A percentile compares a stretch with the other conserved stretches of the same genome.
Conservation (phyloP, 2,113 vertebrate species). For the Tetraodon nigroviridis region DNA sequence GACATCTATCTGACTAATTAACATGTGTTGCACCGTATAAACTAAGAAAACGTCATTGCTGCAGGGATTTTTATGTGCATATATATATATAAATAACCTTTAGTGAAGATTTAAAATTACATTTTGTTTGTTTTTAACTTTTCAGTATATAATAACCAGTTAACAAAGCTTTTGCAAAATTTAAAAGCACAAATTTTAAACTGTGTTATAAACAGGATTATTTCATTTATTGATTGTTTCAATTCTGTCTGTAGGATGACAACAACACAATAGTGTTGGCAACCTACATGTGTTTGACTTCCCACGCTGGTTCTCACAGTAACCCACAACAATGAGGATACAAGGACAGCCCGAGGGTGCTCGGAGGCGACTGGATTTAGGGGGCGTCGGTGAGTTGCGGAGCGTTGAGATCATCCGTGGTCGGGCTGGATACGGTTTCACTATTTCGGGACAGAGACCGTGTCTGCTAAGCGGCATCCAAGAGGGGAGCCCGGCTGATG, state of each 20-base stretch:
- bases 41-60: background rate
- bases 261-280: slow-evolving; percentile 51
- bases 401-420: slow-evolving; percentile 85
- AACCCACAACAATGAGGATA: slow-evolving; percentile 77
- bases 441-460: slow-evolving; percentile 87
- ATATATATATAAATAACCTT: too few relatives aligned
- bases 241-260: slow-evolving; percentile 44
- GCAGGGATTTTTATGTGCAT: too few relatives aligned
- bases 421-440: slow-evolving; percentile 90
- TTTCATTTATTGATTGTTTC: background rate
- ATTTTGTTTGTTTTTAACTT: too few relatives aligned
- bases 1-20: background rate
- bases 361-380: slow-evolving; percentile 74
- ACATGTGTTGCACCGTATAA: background rate
- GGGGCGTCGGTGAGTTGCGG: slow-evolving; percentile 67
- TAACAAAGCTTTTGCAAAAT: too few relatives aligned
- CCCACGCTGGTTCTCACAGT: slow-evolving; percentile 23
- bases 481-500: slow-evolving; percentile 86
- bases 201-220: background rate
- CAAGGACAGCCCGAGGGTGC: slow-evolving; percentile 73
- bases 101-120: too few relatives aligned
- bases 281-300: slow-evolving; percentile 39
- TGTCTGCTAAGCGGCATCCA: slow-evolving; percentile 87
- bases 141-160: too few relatives aligned
- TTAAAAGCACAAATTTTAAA: too few relatives aligned